A percentile compares a stretch with the other conserved stretches of the same genome.
phyloP scores from a whole-genome alignment of 2,888 invertebrate species.

The Eledone cirrhosa region DNA sequence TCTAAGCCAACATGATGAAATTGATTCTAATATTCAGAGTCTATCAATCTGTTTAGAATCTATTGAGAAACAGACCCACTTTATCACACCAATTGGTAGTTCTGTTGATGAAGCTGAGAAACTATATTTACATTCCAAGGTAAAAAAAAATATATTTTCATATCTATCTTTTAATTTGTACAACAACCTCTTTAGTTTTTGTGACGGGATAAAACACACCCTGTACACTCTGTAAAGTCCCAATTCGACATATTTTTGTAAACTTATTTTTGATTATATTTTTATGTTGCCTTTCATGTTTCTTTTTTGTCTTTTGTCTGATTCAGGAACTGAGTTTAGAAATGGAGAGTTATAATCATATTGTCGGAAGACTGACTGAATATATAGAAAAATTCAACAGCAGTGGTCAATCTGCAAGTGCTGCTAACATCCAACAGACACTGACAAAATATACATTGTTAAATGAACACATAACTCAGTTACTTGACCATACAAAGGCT shows the following conservation, averaged over 20 bases:
- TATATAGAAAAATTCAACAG: slow-evolving; percentile 75
- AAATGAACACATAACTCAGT: slow-evolving; percentile 82
- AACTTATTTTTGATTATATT: no score
- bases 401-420: slow-evolving; percentile 70
- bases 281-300: not conserved
- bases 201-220: no score
- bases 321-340: slow-evolving; percentile 61
- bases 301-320: not conserved
- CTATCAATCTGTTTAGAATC: slow-evolving; percentile 76
- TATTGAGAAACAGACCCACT: slow-evolving; percentile 84
- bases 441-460: slow-evolving; percentile 85
- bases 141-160: slow-evolving; percentile 28
- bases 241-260: no score
- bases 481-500: slow-evolving; percentile 75
- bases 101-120: slow-evolving; percentile 88
- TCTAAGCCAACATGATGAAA: slow-evolving; percentile 83
- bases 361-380: slow-evolving; percentile 49
- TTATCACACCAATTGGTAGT: slow-evolving; percentile 86
- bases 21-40: slow-evolving; percentile 76
- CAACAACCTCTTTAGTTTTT: no score
- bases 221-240: no score
- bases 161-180: no score
- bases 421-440: slow-evolving; percentile 81
- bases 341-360: slow-evolving; percentile 52
- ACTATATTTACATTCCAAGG: slow-evolving; percentile 69